A percentile compares a stretch with the other conserved stretches of the same genome.
Evolutionary conservation across 2,113 vertebrate species (phyloP).

Genomic region (Tetrao urogallus): DNA sequence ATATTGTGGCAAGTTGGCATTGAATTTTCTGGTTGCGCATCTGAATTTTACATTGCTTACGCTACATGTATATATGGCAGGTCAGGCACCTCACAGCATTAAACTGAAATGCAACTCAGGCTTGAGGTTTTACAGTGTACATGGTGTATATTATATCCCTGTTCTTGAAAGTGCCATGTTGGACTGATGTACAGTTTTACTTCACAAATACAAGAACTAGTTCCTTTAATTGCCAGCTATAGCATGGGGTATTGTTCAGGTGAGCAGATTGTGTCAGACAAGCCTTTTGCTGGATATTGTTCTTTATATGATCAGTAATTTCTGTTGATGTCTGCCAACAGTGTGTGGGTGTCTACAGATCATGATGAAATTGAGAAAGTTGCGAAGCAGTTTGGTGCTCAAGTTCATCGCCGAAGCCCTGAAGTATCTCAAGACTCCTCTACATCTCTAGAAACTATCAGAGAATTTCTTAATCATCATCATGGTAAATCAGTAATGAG

Average conservation of each 20-base stretch:
- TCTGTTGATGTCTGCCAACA: slow-evolving; percentile 59
- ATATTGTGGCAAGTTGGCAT: not conserved
- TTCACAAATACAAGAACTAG: not conserved
- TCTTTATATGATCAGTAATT: not conserved
- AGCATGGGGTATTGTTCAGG: not conserved
- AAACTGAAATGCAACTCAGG: not conserved
- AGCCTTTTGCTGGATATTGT: not conserved
- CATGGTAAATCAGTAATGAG: slow-evolving; percentile 73
- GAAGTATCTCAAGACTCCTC: slow-evolving; percentile 90
- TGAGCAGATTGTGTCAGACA: not conserved
- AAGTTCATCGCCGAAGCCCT: slow-evolving; percentile 88
- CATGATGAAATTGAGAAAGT: slow-evolving; percentile 90
- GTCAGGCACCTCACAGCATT: not conserved
- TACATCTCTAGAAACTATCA: slow-evolving; percentile 90
- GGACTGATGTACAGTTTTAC: not conserved
- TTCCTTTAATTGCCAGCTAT: not conserved
- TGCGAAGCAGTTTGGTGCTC: slow-evolving; percentile 83
- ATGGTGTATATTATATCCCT: not conserved
- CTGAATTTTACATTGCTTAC: not conserved
- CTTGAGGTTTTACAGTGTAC: not conserved
- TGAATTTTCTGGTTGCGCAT: not conserved
- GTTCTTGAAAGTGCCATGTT: not conserved
- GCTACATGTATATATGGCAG: not conserved
- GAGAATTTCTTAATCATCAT: slow-evolving; percentile 85
- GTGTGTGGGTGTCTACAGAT: slow-evolving; percentile 96